phyloP scores from a whole-genome alignment of 1,140 invertebrate species.

The Bombus impatiens region DNA sequence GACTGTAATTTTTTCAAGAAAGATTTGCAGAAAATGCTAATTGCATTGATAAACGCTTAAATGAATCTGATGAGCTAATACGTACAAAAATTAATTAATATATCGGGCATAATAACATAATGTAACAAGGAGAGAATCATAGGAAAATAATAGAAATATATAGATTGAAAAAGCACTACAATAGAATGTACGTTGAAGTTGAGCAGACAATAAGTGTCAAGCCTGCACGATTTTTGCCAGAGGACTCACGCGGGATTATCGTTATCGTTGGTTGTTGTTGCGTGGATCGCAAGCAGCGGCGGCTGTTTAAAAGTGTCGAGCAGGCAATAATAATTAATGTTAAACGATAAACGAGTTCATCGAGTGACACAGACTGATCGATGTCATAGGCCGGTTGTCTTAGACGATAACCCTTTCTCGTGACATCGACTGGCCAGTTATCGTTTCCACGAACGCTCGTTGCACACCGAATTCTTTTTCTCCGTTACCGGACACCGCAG shows the following conservation, averaged over 20 bases:
- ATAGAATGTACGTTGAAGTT: not conserved
- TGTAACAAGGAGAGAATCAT: no score
- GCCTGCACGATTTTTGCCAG: slow-evolving; percentile 29
- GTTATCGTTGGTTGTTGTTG: slow-evolving; percentile 58
- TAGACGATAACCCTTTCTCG: slow-evolving; percentile 78
- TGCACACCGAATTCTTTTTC: slow-evolving; percentile 60
- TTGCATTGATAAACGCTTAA: no score
- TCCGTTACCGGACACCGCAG: not conserved
- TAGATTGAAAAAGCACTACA: not conserved
- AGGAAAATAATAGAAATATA: not conserved
- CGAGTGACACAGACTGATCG: slow-evolving; percentile 81
- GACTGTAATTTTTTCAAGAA: not conserved
- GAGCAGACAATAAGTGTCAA: not conserved
- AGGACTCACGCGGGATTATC: slow-evolving; percentile 21
- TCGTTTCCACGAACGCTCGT: slow-evolving; percentile 74
- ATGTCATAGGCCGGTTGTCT: slow-evolving; percentile 81
- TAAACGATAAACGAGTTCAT: slow-evolving; percentile 76
- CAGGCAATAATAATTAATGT: slow-evolving; percentile 83
- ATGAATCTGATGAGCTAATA: no score
- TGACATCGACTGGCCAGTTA: slow-evolving; percentile 76
- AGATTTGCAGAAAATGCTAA: no score
- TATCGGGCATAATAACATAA: no score
- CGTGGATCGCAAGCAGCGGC: slow-evolving; percentile 71
- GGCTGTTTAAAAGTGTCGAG: slow-evolving; percentile 77
- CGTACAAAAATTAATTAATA: no score